Base-by-base conservation (phyloP, 2,113 vertebrate genomes). In the Orcinus orca region DNA sequence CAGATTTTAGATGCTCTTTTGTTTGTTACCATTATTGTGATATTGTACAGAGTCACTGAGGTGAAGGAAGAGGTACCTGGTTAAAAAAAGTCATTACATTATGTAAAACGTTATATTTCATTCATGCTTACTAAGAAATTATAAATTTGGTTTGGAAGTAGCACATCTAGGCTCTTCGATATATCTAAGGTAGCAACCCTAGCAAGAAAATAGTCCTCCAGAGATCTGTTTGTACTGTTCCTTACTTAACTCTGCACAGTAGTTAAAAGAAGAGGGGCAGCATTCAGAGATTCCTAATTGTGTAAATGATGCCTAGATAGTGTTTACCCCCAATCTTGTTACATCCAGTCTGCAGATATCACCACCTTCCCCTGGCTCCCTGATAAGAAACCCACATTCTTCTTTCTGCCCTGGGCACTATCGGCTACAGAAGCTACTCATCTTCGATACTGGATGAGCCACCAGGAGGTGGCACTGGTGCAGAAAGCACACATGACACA, bases 291-390 rank as follows among this genome's bases (percentile, higher is more conserved):
- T 33, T 63, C 3, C 62, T 70, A 50, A 26, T 44, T n/a, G 21
- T 20, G 1, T 31, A 63, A 29, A 65, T 29, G 36, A 53, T 29
- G 12, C 41, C 92, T 23, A 85, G 10, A 29, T 13, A 38, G 33
- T 53, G 7, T 74, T 13, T 13, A 1, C 5, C 20, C 5, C 67
- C 6, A 41, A 1, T 73, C 17, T 80, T 29, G 0, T 17, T 20
- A 17, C 1, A 38, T 26, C 18, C 11, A 31, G 20, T 62, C 38
- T 76, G 4, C 21, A 21, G 25, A 33, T 47, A 84, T 8, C 23
- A 55, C 2, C 13, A 15, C 0, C 3, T 31, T 58, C 33, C 29
- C 25, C 25, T 55, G 21, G 4, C 44, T 71, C 33, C 55, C 65
- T 73, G 10, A 11, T 65, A 29, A 33, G 6, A 77, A 60, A n/a